Percentiles rank a stretch among this genome's conserved stretches.
These are phyloP conservation scores for Laticauda laticaudata DNA, from an alignment of 2,113 vertebrate species.

Conservation along the genomic window DNA sequence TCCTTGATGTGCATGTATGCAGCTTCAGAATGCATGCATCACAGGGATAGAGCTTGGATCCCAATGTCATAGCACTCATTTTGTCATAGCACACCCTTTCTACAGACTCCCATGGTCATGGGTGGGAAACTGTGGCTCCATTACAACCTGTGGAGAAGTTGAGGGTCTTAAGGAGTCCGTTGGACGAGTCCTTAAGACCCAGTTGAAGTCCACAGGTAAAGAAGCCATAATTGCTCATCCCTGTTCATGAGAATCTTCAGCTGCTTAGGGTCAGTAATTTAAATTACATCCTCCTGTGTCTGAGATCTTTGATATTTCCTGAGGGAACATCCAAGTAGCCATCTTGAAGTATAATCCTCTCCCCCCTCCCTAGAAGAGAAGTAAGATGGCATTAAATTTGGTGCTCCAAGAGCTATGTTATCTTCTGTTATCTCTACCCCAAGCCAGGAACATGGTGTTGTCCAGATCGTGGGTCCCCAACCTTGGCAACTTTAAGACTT, in stretches of 20 bases:
- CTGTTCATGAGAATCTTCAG: background rate
- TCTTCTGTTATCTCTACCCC: background rate
- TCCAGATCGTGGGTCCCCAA: no score
- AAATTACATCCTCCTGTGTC: background rate
- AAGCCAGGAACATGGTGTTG: background rate
- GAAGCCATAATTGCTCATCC: background rate
- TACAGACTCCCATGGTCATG: background rate
- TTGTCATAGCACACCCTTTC: background rate
- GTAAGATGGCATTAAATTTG: background rate
- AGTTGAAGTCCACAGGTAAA: background rate
- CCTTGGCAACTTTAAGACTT: no score
- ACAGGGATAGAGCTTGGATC: background rate
- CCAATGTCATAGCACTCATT: background rate
- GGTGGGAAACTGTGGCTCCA: background rate
- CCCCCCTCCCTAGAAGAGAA: background rate
- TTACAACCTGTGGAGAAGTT: no score
- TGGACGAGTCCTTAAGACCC: no score
- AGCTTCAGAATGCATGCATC: background rate
- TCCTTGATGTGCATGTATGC: background rate
- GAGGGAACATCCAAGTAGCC: background rate
- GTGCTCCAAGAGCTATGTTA: background rate
- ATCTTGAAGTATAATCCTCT: background rate
- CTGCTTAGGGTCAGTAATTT: background rate
- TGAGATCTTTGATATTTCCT: background rate
- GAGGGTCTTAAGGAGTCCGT: no score